phyloP scores from a whole-genome alignment of 2,888 invertebrate species.

The Amiota communis region DNA sequence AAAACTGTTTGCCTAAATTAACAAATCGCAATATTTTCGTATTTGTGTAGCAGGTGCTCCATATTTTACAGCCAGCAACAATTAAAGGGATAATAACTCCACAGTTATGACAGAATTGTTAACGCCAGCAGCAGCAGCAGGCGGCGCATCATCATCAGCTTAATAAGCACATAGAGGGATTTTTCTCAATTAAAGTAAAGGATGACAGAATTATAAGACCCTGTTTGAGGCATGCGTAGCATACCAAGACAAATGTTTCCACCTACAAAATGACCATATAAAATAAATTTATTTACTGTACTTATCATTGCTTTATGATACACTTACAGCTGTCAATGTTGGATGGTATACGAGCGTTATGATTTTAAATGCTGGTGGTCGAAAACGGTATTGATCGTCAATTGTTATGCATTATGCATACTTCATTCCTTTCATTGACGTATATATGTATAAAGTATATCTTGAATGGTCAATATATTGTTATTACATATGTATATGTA shows the following conservation, averaged over 20 bases:
- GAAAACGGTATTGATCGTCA: constrained; percentile 86
- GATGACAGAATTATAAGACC: constrained; percentile 84
- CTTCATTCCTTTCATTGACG: too few relatives aligned
- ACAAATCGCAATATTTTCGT: too few relatives aligned
- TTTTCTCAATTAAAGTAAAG: too few relatives aligned
- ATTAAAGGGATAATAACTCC: constrained; percentile 84
- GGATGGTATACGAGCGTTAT: constrained; percentile 89
- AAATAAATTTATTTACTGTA: neutral
- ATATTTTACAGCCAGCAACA: constrained; percentile 82
- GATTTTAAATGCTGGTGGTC: constrained; percentile 86
- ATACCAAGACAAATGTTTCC: constrained; percentile 91
- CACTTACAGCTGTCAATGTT: constrained; percentile 78
- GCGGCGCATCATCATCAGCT: too few relatives aligned
- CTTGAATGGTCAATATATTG: too few relatives aligned
- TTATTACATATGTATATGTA: too few relatives aligned
- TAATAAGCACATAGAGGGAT: too few relatives aligned
- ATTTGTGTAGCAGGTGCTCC: too few relatives aligned
- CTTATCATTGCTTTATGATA: neutral
- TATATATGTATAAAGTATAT: too few relatives aligned
- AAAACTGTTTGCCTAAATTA: too few relatives aligned
- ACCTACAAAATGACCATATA: constrained; percentile 64
- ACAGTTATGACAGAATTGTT: too few relatives aligned
- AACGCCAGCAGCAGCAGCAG: too few relatives aligned
- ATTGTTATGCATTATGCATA: constrained; percentile 79
- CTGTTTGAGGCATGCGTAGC: constrained; percentile 88